Evolutionary conservation across 35 echinoderm and acorn worm species (phyloP), one percentile per base, ranked within the genome.

Genomic region (Chiridota heheva): DNA sequence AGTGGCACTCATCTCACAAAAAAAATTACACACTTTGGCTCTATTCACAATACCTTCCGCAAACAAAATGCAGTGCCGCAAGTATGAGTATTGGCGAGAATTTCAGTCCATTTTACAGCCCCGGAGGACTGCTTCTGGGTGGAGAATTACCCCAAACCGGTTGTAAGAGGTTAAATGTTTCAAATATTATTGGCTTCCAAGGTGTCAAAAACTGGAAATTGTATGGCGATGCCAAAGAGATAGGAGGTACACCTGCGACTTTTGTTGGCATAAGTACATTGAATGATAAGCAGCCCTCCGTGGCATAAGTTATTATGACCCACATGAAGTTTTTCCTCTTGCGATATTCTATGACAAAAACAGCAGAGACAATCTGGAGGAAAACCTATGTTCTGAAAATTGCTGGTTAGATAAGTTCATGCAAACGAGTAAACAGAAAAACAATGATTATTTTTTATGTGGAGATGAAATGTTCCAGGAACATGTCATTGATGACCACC

Each of bases 401-500:
- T n/a, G n/a, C n/a, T 76, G 72, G 72, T 44, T 76, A 55, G 1
- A 26, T 18, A 25, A 76, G 8, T 51, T 55, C 18, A n/a, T 56
- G 3, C 20, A 1, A 30, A 2, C 16, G 15, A 76, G 58, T 55
- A 33, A 20, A 51, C 51, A 76, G 5, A 28, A 76, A 56, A 44
- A 44, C 27, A 44, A 76, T 56, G 22, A 10, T 17, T 76, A 55
- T 20, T 76, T 38, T 37, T 30, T 76, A 5, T 49, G 72, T 53
- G 44, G 72, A 2, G 72, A 76, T 76, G 72, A 76, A 26, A 73
- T 73, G 70, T 73, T 73, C 18, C 31, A 45, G 29, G 70, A 73
- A 17, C 40, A 39, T 30, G 44, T 76, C 35, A n/a, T 51, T 5
- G 72, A 76, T 76, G 72, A 33, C 44, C 16, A 33, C 6, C 20